Percentiles rank a stretch among this genome's conserved stretches.
phyloP scores from a whole-genome alignment of 2,888 invertebrate species.

The Stictocephala bisonia region DNA sequence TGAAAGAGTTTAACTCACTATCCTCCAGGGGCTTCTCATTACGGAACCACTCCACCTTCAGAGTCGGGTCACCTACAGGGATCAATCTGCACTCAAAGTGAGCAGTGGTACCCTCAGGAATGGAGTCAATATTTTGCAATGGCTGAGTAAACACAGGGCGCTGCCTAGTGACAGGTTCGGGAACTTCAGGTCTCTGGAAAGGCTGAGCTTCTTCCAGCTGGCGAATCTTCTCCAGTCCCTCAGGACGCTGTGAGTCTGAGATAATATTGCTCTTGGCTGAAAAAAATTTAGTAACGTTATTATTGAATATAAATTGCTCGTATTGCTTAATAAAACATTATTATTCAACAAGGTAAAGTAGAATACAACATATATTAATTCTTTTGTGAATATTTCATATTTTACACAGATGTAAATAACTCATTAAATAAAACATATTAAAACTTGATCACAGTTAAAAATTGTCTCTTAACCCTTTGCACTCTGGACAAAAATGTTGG shows the following conservation, averaged over 20 bases:
- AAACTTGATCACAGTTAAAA: too few relatives aligned
- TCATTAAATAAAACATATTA: too few relatives aligned
- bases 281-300: constrained; percentile 38
- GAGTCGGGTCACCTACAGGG: constrained; percentile 93
- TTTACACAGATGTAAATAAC: too few relatives aligned
- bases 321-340: too few relatives aligned
- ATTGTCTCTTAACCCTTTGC: too few relatives aligned
- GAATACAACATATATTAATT: too few relatives aligned
- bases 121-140: constrained; percentile 87
- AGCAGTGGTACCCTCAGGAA: constrained; percentile 89
- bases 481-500: too few relatives aligned
- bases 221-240: constrained; percentile 91
- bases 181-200: constrained; percentile 81
- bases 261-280: constrained; percentile 83
- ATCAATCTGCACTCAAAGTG: constrained; percentile 96
- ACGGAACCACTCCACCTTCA: constrained; percentile 95
- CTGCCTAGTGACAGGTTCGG: constrained; percentile 87
- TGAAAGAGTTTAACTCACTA: constrained; percentile 71
- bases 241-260: constrained; percentile 92
- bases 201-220: constrained; percentile 86
- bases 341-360: too few relatives aligned
- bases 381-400: too few relatives aligned
- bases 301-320: too few relatives aligned
- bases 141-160: constrained; percentile 96
- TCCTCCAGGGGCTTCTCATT: constrained; percentile 93